Conservation (phyloP, 2,113 vertebrate species). For the Sterrhoptilus dennistouni region DNA sequence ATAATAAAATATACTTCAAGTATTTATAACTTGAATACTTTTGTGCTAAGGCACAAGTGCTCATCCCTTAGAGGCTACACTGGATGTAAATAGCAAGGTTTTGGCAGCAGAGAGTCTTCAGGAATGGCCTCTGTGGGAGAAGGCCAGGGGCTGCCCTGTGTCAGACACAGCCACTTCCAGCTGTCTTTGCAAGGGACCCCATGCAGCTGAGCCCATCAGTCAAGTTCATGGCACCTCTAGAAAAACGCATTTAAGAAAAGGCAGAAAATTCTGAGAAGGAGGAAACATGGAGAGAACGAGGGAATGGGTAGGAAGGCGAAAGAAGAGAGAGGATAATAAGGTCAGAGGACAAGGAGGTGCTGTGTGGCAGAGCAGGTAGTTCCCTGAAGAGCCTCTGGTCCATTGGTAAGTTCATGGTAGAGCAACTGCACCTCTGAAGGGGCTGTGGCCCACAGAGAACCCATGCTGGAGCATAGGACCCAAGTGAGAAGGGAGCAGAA, state of each 20-base stretch:
- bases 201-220: background rate
- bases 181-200: background rate
- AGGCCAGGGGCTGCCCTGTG: background rate
- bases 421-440: background rate
- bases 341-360: background rate
- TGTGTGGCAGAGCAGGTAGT: background rate
- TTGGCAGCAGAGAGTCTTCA: background rate
- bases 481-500: background rate
- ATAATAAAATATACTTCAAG: background rate
- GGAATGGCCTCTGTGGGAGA: background rate
- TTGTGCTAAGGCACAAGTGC: background rate
- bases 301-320: background rate
- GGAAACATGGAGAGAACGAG: rapidly evolving
- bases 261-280: background rate
- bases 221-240: background rate
- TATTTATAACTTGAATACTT: background rate
- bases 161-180: background rate
- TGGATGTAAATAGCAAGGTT: background rate
- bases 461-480: background rate
- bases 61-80: background rate
- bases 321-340: background rate
- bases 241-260: background rate
- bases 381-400: background rate
- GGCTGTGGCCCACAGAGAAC: background rate
- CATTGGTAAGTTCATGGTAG: background rate